These are phyloP conservation scores for Lepas anatifera DNA, from an alignment of 2,888 invertebrate genomes.

Conservation along the genomic window DNA sequence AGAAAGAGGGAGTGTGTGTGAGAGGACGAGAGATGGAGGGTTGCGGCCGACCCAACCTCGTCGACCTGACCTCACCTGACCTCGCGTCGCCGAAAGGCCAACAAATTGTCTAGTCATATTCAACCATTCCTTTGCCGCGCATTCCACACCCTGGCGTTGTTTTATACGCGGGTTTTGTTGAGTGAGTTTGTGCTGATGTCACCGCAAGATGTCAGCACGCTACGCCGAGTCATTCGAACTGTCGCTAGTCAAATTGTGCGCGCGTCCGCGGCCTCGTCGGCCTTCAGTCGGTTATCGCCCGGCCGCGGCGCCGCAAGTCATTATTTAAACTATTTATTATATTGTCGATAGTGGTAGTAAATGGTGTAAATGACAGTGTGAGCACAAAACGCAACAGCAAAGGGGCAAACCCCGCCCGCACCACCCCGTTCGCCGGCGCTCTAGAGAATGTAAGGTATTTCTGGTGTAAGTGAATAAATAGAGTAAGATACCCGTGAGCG, in stretches of 20 bases:
- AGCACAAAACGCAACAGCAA: neutral
- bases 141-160: neutral
- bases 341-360: slow-evolving; percentile 2
- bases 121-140: neutral
- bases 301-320: neutral
- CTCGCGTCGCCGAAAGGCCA: slow-evolving; percentile 6
- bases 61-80: neutral
- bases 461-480: slow-evolving; percentile 12
- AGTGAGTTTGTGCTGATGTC: neutral
- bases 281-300: neutral
- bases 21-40: no score
- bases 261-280: neutral
- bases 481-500: neutral
- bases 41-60: neutral
- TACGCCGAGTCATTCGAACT: neutral
- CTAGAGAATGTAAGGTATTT: slow-evolving; percentile 7
- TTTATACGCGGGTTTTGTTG: slow-evolving; percentile 10
- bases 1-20: no score
- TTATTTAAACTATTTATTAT: slow-evolving; percentile 11
- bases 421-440: neutral
- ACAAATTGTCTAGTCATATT: slow-evolving; percentile 10
- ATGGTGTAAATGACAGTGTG: neutral
- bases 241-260: neutral
- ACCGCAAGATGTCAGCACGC: no score
- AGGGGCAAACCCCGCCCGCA: neutral